Evolutionary conservation across 2,113 vertebrate genomes (phyloP).

Genomic region (Actinemys pallida): DNA sequence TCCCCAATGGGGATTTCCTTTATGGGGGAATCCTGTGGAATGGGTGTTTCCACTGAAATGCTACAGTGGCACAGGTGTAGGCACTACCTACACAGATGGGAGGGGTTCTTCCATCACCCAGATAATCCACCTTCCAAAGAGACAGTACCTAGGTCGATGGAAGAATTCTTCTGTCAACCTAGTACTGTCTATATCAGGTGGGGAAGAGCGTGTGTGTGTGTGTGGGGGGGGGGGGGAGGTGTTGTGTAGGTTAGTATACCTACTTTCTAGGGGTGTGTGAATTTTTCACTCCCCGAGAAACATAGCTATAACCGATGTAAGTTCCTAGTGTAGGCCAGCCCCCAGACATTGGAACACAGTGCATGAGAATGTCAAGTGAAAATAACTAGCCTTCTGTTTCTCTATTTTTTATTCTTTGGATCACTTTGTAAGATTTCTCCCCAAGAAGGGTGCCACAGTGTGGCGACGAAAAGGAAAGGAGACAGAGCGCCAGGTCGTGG

Average conservation of each 20-base stretch:
- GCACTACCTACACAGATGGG: background rate
- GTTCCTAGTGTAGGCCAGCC: background rate
- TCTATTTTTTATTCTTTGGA: background rate
- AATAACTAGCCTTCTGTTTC: background rate
- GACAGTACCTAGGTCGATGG: no score
- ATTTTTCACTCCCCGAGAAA: background rate
- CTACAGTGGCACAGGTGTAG: no score
- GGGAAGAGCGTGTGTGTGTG: no score
- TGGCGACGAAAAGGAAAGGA: no score
- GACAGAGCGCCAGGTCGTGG: no score
- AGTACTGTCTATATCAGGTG: background rate
- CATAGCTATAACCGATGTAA: background rate
- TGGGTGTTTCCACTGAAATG: background rate
- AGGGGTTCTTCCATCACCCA: background rate
- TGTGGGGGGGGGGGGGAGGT: no score
- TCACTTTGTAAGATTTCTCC: background rate
- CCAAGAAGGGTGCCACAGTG: background rate
- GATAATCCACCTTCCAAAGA: no score
- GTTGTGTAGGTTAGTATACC: background rate
- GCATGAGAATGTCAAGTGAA: background rate
- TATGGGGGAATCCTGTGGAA: background rate
- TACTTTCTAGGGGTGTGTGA: background rate
- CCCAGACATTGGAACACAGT: background rate
- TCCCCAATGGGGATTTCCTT: background rate
- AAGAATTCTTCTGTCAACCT: background rate